Percentiles rank a stretch among this genome's conserved stretches.
phyloP scores from a whole-genome alignment of 2,113 vertebrate species.

The Sphaerodactylus townsendi region DNA sequence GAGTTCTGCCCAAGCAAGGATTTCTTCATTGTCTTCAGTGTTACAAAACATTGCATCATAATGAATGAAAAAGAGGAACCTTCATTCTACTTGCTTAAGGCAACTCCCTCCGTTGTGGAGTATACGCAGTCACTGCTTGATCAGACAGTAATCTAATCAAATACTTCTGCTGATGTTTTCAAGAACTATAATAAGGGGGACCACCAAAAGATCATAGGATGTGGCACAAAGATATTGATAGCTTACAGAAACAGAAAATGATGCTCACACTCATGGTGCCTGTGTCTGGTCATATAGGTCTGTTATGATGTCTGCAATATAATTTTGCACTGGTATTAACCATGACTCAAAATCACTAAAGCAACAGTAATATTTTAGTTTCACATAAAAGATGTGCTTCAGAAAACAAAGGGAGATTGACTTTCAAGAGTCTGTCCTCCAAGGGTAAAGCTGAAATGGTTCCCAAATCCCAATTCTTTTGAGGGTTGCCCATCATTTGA shows the following conservation, averaged over 20 bases:
- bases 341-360: background rate
- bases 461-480: conserved; percentile 20
- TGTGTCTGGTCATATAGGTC: conserved; percentile 1
- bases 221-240: background rate
- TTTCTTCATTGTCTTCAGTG: background rate
- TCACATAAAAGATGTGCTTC: conserved; percentile 1
- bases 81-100: background rate
- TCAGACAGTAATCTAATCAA: background rate
- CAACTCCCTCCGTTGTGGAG: background rate
- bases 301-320: background rate
- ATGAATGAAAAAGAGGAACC: too few relatives aligned
- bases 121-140: background rate
- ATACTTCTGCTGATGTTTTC: background rate
- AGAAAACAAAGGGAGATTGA: background rate
- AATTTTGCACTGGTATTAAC: background rate
- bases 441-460: background rate
- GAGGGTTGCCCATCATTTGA: conserved; percentile 40
- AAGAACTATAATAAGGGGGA: background rate
- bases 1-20: background rate
- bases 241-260: background rate
- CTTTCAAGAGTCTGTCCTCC: conserved; percentile 13
- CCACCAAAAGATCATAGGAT: background rate
- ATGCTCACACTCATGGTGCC: background rate
- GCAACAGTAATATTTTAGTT: background rate
- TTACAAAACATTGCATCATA: background rate